These are phyloP conservation scores for Endomychus coccineus DNA, from an alignment of 2,888 invertebrate species.

Conservation along the genomic window DNA sequence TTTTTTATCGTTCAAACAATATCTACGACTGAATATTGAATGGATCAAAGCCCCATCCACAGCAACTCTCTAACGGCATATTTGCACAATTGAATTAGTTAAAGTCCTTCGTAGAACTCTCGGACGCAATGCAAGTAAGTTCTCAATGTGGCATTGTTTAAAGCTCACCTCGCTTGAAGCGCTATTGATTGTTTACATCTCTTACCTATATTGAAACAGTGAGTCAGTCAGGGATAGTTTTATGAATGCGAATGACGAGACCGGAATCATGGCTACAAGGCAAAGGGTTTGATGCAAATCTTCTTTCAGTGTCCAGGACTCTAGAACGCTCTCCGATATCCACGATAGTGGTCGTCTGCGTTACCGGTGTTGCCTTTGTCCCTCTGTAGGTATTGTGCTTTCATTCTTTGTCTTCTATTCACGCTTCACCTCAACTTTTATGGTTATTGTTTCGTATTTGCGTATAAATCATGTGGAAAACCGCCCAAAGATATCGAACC, in stretches of 20 bases:
- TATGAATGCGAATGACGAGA: slow-evolving; percentile 33
- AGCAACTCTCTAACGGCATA: no score
- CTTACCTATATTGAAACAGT: slow-evolving; percentile 36
- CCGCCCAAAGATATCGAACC: slow-evolving; percentile 18
- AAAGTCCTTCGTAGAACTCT: no score
- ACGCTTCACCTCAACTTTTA: slow-evolving; percentile 31
- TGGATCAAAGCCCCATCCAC: no score
- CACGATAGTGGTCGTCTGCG: slow-evolving; percentile 15
- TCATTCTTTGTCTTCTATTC: slow-evolving; percentile 28
- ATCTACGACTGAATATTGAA: no score
- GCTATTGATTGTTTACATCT: slow-evolving; percentile 32
- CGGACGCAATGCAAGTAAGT: no score
- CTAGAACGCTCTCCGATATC: no score
- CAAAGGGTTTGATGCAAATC: slow-evolving; percentile 29
- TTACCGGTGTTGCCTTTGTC: slow-evolving; percentile 26
- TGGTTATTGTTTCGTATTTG: slow-evolving; percentile 36
- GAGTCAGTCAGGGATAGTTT: slow-evolving; percentile 31
- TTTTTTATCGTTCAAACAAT: no score
- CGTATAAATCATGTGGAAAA: slow-evolving; percentile 35
- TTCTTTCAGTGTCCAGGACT: no score
- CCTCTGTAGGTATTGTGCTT: slow-evolving; percentile 29
- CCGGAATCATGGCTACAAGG: slow-evolving; percentile 26
- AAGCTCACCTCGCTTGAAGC: slow-evolving; percentile 24
- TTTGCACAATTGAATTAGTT: no score
- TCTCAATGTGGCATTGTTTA: slow-evolving; percentile 22